Conservation (phyloP, 2,888 invertebrate species). For the Drosophila yooni region DNA sequence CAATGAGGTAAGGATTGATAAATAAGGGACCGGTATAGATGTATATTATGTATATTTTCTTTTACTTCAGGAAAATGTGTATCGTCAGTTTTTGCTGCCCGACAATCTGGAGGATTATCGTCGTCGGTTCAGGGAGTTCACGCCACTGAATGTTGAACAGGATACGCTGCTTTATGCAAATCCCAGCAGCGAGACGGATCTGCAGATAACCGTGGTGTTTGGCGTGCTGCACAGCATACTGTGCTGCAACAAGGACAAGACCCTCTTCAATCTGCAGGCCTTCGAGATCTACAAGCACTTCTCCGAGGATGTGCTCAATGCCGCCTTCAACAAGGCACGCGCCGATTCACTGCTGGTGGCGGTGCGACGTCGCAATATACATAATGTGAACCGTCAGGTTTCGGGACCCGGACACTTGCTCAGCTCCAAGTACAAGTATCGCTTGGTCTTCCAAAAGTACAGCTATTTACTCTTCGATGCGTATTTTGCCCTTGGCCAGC, state of each 20-base stretch:
- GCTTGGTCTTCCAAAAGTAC: constrained; percentile 77
- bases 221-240: constrained; percentile 88
- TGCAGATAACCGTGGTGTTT: constrained; percentile 73
- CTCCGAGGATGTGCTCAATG: constrained; percentile 88
- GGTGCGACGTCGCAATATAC: constrained; percentile 82
- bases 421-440: constrained; percentile 84
- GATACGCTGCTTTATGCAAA: constrained; percentile 72
- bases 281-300: constrained; percentile 90
- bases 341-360: constrained; percentile 87
- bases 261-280: constrained; percentile 88
- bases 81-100: constrained; percentile 77
- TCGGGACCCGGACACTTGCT: constrained; percentile 84
- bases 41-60: not conserved
- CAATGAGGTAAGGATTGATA: constrained; percentile 54
- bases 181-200: constrained; percentile 72
- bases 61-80: constrained; percentile 25
- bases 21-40: not conserved
- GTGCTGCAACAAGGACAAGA: constrained; percentile 87
- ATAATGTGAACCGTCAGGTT: constrained; percentile 64
- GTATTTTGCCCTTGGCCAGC: constrained; percentile 64
- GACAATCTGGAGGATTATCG: constrained; percentile 81
- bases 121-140: constrained; percentile 64
- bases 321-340: constrained; percentile 87
- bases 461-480: constrained; percentile 76
- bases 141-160: constrained; percentile 58